Evolutionary conservation across 1,140 invertebrate species (phyloP).

Genomic region (Delia radicum): DNA sequence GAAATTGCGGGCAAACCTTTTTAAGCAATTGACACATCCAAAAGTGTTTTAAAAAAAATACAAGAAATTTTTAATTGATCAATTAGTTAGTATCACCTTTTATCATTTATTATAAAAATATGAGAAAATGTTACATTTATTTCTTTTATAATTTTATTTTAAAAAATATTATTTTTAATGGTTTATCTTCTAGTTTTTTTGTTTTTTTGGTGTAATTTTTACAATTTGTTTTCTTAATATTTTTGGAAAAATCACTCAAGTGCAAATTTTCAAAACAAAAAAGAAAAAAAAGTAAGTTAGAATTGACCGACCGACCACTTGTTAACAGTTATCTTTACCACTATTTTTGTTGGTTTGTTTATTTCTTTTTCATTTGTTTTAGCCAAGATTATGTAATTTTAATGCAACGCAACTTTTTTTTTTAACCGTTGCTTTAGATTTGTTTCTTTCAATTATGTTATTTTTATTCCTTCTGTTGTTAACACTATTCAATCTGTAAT

Average conservation of each 20-base stretch:
- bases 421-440: neutral
- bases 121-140: neutral
- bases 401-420: neutral
- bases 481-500: neutral
- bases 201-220: no score
- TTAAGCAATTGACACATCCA: no score
- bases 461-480: neutral
- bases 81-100: no score
- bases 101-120: neutral
- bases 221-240: neutral
- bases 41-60: no score
- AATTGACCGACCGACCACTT: slow-evolving; percentile 18
- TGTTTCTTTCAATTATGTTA: neutral
- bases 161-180: neutral
- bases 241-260: slow-evolving; percentile 13
- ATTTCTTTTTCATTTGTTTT: neutral
- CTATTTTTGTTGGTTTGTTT: neutral
- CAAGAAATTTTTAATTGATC: no score
- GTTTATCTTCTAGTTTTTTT: no score
- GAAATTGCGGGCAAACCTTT: no score
- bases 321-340: slow-evolving; percentile 11
- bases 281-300: neutral
- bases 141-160: neutral
- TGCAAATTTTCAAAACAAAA: slow-evolving; percentile 11
- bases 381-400: slow-evolving; percentile 18